Conservation (phyloP, 2,797 vertebrate genomes). For the Enteromius argenteus region DNA sequence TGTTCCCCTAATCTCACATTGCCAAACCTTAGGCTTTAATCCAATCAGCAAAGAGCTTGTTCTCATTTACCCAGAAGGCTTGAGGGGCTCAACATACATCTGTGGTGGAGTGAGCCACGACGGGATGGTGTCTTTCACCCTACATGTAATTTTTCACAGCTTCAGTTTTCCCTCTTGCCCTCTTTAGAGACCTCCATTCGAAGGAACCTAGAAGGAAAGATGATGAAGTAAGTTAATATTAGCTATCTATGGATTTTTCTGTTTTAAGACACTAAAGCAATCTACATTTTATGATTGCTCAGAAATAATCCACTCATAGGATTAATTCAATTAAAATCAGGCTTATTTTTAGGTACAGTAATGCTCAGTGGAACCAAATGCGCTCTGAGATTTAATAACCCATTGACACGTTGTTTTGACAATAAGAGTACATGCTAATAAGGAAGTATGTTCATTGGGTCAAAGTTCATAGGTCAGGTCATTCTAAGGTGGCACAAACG, state of each 20-base stretch:
- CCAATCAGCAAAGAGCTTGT: conserved; percentile 59
- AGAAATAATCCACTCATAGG: conserved; percentile 35
- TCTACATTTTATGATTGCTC: conserved; percentile 20
- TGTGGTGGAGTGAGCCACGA: conserved; percentile 40
- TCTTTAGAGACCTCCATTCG: conserved; percentile 41
- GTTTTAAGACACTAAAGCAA: conserved; percentile 33
- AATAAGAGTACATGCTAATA: conserved; percentile 10
- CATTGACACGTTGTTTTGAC: conserved; percentile 13
- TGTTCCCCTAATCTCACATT: conserved; percentile 52
- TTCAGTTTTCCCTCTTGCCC: conserved; percentile 19
- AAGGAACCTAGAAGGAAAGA: conserved; percentile 23
- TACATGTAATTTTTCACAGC: conserved; percentile 47
- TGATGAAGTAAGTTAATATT: conserved; percentile 22
- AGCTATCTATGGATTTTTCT: conserved; percentile 42
- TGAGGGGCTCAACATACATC: conserved; percentile 43
- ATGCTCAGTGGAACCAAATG: conserved; percentile 9
- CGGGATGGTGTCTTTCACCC: conserved; percentile 32
- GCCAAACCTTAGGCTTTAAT: conserved; percentile 54
- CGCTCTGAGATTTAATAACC: neutral
- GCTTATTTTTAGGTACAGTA: conserved; percentile 16
- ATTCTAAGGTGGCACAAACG: conserved; percentile 24
- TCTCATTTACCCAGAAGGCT: conserved; percentile 58
- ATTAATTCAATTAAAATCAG: conserved; percentile 23
- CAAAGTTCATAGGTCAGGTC: conserved; percentile 52
- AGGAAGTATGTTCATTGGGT: conserved; percentile 25